Evolutionary conservation across 1,140 invertebrate species (phyloP), one percentile per base, ranked within the genome.

Genomic region (Nylanderia fulva): DNA sequence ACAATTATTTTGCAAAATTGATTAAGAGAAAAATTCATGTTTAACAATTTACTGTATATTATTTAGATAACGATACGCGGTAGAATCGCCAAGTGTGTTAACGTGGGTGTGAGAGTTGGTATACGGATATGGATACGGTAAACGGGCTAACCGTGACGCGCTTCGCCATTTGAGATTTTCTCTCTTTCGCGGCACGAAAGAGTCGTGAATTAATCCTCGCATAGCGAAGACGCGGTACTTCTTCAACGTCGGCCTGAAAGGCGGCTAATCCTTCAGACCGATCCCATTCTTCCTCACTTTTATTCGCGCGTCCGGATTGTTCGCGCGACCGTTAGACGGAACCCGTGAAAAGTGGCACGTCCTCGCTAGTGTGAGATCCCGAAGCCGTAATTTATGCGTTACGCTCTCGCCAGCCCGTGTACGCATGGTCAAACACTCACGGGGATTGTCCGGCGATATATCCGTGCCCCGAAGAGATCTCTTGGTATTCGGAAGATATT

Each of bases 281-380:
- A 66, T 52, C 74, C 39, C 61, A 64, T 77, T 79, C 74, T 58
- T 84, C 56, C 13, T 48, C 36, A 61, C 52, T 85, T 77, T 85
- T 85, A 85, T 85, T 85, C 83, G 52, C 71, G 68, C 72, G 45
- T 72, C 13, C 54, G 71, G 24, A 74, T 84, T 84, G 71, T 76
- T 76, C 33, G 42, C 83, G 72, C 36, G 72, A 84, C 69, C 69
- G 77, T 82, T 82, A 85, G 63, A 80, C 60, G 74, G 74, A 42
- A 56, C 54, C 45, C 42, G 80, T 86, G 80, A 86, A 86, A 86
- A 84, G 85, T 86, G 52, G 69, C 80, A 86, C 79, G 74, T 71
- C 80, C n/a, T n/a, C 33, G 80, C 61, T 45, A 45, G 74, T 76
- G 56, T 36, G 82, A 60, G 58, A 24, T 27, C 21, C n/a, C 13